Evolutionary conservation across 2,888 invertebrate genomes (phyloP).

Genomic region (Meteorus cinctellus): DNA sequence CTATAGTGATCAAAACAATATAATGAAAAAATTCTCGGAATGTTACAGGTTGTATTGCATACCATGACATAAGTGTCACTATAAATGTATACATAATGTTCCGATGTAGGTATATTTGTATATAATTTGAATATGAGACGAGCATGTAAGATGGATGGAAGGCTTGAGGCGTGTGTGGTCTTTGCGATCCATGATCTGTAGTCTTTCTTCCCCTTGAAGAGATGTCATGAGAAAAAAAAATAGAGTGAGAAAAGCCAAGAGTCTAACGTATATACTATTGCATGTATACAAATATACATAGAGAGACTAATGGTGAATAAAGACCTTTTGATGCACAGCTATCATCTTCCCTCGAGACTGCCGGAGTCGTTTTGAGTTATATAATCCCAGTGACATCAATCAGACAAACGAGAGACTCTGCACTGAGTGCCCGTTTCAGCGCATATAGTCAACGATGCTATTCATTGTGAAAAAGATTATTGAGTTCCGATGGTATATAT

Average conservation of each 20-base stretch:
- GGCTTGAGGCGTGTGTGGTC: conserved; percentile 55
- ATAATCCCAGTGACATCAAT: conserved; percentile 40
- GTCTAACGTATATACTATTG: conserved; percentile 25
- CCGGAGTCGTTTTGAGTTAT: conserved; percentile 23
- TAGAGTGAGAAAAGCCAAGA: conserved; percentile 37
- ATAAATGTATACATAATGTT: background rate
- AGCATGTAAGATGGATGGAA: conserved; percentile 66
- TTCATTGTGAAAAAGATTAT: conserved; percentile 1
- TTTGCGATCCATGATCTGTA: conserved; percentile 46
- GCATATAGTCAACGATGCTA: background rate
- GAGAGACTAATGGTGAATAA: conserved; percentile 36
- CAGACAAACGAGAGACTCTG: conserved; percentile 17
- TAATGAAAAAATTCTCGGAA: conserved; percentile 21
- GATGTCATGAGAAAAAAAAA: conserved; percentile 37
- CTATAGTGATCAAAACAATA: background rate
- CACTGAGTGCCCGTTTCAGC: background rate
- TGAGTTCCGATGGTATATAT: conserved; percentile 4
- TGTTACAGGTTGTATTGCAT: background rate
- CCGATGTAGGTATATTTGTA: conserved; percentile 61
- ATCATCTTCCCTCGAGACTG: conserved; percentile 37
- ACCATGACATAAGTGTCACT: background rate
- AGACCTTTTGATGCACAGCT: conserved; percentile 49
- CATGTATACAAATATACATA: conserved; percentile 1
- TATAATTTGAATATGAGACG: conserved; percentile 63
- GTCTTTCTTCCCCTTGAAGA: conserved; percentile 45